Conservation (phyloP, 2,797 vertebrate species). For the Rousettus madagascariensis region DNA sequence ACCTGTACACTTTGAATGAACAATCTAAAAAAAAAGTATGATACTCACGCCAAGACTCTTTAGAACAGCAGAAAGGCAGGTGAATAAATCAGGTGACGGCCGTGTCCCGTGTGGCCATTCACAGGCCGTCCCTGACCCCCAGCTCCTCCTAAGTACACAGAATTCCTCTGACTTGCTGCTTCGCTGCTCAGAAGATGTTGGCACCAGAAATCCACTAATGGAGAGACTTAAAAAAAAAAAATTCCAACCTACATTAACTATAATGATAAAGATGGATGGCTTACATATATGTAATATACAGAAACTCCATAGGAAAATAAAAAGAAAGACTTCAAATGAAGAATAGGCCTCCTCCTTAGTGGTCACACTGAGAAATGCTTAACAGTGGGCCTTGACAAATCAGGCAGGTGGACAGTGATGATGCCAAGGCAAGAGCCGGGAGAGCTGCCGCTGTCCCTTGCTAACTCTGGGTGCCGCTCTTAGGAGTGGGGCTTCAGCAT, state of each 20-base stretch:
- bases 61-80: background rate
- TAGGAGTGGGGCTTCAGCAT: accelerated
- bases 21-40: background rate
- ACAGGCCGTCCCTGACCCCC: accelerated
- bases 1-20: background rate
- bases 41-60: background rate
- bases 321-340: background rate
- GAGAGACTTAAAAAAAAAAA: background rate
- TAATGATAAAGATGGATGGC: background rate
- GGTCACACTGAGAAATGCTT: background rate
- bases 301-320: background rate
- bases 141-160: background rate
- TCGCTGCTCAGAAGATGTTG: background rate
- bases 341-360: background rate
- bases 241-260: background rate
- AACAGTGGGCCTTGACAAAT: background rate
- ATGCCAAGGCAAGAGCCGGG: accelerated
- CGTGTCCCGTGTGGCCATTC: background rate
- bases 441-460: accelerated
- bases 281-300: background rate
- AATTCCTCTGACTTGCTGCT: background rate
- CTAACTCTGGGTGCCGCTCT: background rate
- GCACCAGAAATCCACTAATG: background rate
- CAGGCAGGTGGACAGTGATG: accelerated
- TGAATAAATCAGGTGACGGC: background rate